A percentile compares a stretch with the other conserved stretches of the same genome.
These are phyloP conservation scores for Ophraella communa DNA, from an alignment of 2,888 invertebrate genomes.

Conservation along the genomic window DNA sequence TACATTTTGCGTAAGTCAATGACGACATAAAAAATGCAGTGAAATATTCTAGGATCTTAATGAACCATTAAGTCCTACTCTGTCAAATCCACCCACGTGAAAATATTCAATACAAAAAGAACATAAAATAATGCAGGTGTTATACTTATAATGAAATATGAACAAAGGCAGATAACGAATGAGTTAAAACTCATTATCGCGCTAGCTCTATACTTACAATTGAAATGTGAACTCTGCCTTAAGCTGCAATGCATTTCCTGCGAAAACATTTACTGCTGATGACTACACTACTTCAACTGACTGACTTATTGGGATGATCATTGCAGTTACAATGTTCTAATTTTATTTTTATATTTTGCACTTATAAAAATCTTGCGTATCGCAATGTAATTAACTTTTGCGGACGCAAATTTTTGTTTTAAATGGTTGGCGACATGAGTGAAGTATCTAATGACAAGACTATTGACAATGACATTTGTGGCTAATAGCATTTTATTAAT, in stretches of 20 bases:
- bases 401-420: too few species aligned
- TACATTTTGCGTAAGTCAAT: too few species aligned
- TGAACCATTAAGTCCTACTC: background rate
- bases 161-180: conserved; percentile 16
- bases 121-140: conserved; percentile 14
- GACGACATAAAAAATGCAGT: background rate
- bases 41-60: background rate
- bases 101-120: conserved; percentile 4
- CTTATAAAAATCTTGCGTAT: too few species aligned
- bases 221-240: conserved; percentile 10
- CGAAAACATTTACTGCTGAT: background rate
- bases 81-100: background rate
- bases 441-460: too few species aligned
- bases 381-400: too few species aligned
- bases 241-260: conserved; percentile 14
- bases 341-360: too few species aligned
- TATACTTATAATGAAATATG: conserved; percentile 16
- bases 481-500: too few species aligned
- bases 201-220: conserved; percentile 7
- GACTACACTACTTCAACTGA: background rate
- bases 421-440: too few species aligned
- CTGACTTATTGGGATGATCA: too few species aligned
- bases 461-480: too few species aligned
- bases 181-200: conserved; percentile 12
- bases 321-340: too few species aligned